Conservation (phyloP, 2,888 invertebrate genomes). For the Lithophane leautieri region DNA sequence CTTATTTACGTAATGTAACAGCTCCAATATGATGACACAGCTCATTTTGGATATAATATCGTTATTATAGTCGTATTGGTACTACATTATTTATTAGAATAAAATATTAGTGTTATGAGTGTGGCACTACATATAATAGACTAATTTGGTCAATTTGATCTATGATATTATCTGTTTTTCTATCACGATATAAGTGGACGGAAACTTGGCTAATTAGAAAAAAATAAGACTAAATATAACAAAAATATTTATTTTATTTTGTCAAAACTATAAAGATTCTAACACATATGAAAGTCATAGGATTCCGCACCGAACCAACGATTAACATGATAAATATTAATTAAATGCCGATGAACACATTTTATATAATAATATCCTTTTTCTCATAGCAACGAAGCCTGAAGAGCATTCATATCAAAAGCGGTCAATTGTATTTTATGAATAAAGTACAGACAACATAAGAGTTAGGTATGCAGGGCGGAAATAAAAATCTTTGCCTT, state of each 20-base stretch:
- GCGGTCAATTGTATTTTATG: conserved; percentile 11
- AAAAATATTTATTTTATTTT: conserved; percentile 53
- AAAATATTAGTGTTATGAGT: background rate
- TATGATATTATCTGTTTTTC: background rate
- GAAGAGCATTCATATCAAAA: conserved; percentile 22
- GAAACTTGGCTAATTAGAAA: background rate
- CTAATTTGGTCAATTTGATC: background rate
- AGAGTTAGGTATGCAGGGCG: conserved; percentile 10
- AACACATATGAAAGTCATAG: conserved; percentile 15
- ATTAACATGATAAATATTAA: conserved; percentile 18
- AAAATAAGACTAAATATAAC: conserved; percentile 44
- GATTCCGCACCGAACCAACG: conserved; percentile 29
- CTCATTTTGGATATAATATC: conserved; percentile 17
- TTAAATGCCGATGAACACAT: conserved; percentile 46
- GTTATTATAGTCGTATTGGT: background rate
- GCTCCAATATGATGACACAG: conserved; percentile 6
- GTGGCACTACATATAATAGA: background rate
- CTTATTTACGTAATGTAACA: conserved; percentile 3
- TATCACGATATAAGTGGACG: background rate
- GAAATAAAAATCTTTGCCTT: background rate
- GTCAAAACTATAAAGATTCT: conserved; percentile 30
- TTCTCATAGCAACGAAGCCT: conserved; percentile 10
- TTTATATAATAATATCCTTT: conserved; percentile 24
- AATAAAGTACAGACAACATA: conserved; percentile 30
- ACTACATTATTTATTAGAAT: conserved; percentile 33